Base-by-base conservation (phyloP, 2,888 invertebrate species). In the Epinotia brunnichana region DNA sequence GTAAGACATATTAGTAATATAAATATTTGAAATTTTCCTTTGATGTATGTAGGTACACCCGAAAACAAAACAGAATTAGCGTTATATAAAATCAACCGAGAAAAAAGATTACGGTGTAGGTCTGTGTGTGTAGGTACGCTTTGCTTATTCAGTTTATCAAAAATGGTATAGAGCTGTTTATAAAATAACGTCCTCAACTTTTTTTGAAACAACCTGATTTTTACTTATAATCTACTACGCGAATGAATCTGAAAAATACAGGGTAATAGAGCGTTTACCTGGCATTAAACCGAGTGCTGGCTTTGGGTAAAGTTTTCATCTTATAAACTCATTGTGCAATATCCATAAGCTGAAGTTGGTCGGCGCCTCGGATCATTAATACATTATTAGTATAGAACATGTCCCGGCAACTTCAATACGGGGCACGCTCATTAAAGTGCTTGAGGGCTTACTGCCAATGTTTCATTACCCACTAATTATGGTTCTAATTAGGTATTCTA, bases 361-460 rank as follows among this genome's bases (percentile, higher is more conserved):
- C 53, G 59, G 19, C 39, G 59, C 66, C 53, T 57, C 29, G 59
- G 64, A 71, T 66, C 59, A 60, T 71, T 70, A 70, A 41, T 70
- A 59, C 59, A 60, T 71, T 70, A 70, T 53, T 70, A 59, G 70
- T 21, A 59, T 53, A 60, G 66, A 60, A 62, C 59, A 62, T 56
- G 54, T 51, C 48, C 15, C 1, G 11, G 35, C 2, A 66, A 60
- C 39, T 64, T 72, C 56, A 48, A n/a, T 19, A 59, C 48, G n/a
- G 48, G 21, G 5, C 62, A n/a, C 24, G 35, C 41, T 67, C 66
- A 67, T 71, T 60, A 66, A 66, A n/a, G 48, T 17, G 54, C 35
- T 48, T 61, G 3, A 21, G n/a, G 48, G 54, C 54, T 67, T 39
- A 53, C 13, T 21, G 11, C 10, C 29, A 17, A 57, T 51, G 56